These are phyloP conservation scores for Corynorhinus townsendii DNA, from an alignment of 2,113 vertebrate species.

Conservation along the genomic window DNA sequence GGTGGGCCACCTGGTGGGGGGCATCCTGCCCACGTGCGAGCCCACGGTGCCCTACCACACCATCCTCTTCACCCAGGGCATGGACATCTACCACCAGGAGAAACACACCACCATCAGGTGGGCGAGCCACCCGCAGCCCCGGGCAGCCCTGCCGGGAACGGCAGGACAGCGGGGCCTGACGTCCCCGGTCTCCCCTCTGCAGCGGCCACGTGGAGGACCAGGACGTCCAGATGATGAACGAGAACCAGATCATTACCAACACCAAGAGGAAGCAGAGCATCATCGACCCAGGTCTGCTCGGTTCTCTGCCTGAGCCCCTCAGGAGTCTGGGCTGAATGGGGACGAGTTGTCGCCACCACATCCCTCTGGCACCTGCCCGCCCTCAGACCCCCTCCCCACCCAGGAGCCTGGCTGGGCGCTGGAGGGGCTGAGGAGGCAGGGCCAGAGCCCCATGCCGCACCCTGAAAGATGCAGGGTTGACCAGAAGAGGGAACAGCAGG, in stretches of 20 bases:
- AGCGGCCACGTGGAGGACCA: conserved; percentile 93
- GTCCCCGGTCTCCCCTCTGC: conserved; percentile 24
- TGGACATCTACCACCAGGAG: conserved; percentile 84
- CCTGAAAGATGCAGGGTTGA: background rate
- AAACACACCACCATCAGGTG: conserved; percentile 90
- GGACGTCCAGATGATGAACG: conserved; percentile 96
- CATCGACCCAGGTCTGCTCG: conserved; percentile 88
- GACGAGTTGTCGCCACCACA: background rate
- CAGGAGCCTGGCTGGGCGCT: background rate
- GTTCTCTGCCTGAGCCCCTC: background rate
- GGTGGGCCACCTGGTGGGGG: conserved; percentile 83
- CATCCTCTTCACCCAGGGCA: conserved; percentile 91
- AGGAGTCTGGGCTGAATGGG: rapidly evolving
- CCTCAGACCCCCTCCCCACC: background rate
- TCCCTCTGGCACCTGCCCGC: background rate
- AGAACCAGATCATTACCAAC: conserved; percentile 90
- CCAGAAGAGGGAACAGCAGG: background rate
- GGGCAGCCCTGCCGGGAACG: rapidly evolving
- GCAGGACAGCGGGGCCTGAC: background rate
- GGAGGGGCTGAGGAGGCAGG: background rate
- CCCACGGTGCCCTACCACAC: conserved; percentile 91
- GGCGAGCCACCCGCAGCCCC: rapidly evolving
- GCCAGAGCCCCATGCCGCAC: background rate
- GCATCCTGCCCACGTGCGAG: conserved; percentile 93
- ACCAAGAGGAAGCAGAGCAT: conserved; percentile 83